These are phyloP conservation scores for Drosophila mettleri DNA, from an alignment of 2,888 invertebrate species.

Conservation along the genomic window DNA sequence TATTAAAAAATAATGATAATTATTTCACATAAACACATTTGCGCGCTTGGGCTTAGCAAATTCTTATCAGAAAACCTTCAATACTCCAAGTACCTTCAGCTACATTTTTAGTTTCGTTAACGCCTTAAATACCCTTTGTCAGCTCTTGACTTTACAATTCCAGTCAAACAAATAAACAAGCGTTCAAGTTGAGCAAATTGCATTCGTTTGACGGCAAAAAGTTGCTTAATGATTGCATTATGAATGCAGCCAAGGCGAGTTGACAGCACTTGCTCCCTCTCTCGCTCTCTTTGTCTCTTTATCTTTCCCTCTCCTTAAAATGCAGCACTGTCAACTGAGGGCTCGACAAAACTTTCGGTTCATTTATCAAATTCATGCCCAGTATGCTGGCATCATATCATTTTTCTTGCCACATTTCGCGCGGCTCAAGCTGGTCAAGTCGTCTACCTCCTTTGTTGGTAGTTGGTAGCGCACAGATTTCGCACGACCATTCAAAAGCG, in stretches of 20 bases:
- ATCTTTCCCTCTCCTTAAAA: neutral
- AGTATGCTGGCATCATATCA: constrained; percentile 47
- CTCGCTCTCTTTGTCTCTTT: neutral
- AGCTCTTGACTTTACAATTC: constrained; percentile 22
- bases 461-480: constrained; percentile 57
- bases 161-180: constrained; percentile 13
- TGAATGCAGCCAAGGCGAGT: constrained; percentile 25
- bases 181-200: constrained; percentile 28
- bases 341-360: constrained; percentile 32
- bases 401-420: constrained; percentile 65
- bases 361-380: constrained; percentile 67
- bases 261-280: neutral
- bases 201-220: constrained; percentile 36
- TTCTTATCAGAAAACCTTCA: neutral
- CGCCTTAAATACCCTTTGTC: constrained; percentile 8
- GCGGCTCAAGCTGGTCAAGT: constrained; percentile 37
- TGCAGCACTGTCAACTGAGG: constrained; percentile 6
- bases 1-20: too few species aligned
- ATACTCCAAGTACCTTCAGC: neutral
- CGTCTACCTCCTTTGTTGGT: constrained; percentile 29
- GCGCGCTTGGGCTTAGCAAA: too few species aligned
- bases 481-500: constrained; percentile 41
- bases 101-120: neutral
- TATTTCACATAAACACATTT: too few species aligned
- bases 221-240: constrained; percentile 58